Evolutionary conservation across 2,797 vertebrate species (phyloP).

Genomic region (Pipistrellus pipistrellus): DNA sequence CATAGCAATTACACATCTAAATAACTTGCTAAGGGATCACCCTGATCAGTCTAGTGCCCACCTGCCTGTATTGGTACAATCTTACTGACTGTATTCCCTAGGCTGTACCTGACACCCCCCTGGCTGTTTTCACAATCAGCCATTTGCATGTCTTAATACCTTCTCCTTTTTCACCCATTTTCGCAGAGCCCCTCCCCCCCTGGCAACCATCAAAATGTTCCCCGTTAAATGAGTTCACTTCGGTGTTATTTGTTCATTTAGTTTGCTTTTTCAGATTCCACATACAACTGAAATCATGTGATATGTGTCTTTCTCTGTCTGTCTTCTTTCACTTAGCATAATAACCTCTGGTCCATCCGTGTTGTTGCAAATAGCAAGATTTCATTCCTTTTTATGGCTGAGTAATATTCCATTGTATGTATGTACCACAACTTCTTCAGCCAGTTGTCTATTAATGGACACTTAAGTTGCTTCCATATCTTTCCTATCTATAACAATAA

Average conservation of each 20-base stretch:
- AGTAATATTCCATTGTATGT: background rate
- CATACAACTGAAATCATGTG: background rate
- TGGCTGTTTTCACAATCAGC: background rate
- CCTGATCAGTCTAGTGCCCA: background rate
- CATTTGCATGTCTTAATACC: background rate
- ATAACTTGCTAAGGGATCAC: background rate
- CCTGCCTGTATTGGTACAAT: background rate
- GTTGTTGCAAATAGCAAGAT: background rate
- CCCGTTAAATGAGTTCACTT: background rate
- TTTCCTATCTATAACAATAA: background rate
- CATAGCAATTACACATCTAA: background rate
- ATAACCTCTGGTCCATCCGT: background rate
- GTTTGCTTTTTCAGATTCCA: background rate
- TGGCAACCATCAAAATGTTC: background rate
- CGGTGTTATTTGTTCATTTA: background rate
- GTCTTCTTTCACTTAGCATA: background rate
- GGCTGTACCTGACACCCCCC: background rate
- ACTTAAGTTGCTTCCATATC: background rate
- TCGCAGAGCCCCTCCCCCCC: background rate
- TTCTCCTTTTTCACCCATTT: background rate
- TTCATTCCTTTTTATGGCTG: background rate
- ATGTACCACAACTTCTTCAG: background rate
- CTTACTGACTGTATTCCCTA: background rate
- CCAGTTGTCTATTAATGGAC: background rate
- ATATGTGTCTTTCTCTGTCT: background rate